A percentile compares a stretch with the other conserved stretches of the same genome.
Conservation (phyloP, 2,113 vertebrate species). For the Bos javanicus region DNA sequence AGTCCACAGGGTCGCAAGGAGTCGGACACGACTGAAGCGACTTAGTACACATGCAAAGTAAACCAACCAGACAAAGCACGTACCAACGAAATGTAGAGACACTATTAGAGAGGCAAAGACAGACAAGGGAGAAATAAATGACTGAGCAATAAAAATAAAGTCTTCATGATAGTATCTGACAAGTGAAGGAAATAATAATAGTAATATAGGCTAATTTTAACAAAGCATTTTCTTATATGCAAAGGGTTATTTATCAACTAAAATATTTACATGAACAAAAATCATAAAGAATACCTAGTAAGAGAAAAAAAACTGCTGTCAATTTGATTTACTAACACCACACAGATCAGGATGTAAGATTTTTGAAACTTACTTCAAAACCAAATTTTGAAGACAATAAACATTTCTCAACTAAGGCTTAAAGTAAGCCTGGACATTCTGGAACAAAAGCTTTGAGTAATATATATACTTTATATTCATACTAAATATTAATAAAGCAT, state of each 20-base stretch:
- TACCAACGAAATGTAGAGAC: background rate
- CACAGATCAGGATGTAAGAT: background rate
- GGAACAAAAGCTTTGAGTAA: background rate
- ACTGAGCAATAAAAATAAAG: background rate
- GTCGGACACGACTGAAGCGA: background rate
- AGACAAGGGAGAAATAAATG: background rate
- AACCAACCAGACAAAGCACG: background rate
- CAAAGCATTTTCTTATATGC: background rate
- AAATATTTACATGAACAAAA: constrained; percentile 29
- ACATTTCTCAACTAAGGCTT: constrained; percentile 20
- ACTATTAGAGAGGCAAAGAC: background rate
- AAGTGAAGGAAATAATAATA: constrained; percentile 14
- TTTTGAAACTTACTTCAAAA: constrained; percentile 14
- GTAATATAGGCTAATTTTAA: background rate
- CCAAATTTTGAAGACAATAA: background rate
- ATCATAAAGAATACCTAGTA: background rate
- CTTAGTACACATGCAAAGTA: background rate
- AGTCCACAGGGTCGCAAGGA: background rate
- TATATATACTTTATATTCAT: background rate
- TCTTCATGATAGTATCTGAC: background rate
- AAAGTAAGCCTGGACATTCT: constrained; percentile 7
- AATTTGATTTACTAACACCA: constrained; percentile 24
- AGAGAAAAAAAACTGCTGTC: background rate
- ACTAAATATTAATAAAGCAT: background rate
- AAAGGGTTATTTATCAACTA: background rate